A percentile compares a stretch with the other conserved stretches of the same genome.
Evolutionary conservation across 1,140 invertebrate species (phyloP).

Genomic region (Trichogramma pretiosum): DNA sequence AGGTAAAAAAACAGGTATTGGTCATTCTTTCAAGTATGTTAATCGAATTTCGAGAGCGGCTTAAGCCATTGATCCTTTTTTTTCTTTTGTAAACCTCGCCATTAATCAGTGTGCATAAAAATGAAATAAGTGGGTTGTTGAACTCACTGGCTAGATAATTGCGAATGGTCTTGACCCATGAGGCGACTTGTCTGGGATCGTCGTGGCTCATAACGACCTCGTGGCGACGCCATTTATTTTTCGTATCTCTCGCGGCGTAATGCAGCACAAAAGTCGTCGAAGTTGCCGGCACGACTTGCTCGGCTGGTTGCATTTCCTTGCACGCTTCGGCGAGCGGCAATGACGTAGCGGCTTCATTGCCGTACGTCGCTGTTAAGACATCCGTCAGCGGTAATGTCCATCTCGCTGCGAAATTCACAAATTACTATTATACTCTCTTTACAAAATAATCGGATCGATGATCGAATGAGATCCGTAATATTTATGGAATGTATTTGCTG

Average conservation of each 20-base stretch:
- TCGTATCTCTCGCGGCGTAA: constrained; percentile 50
- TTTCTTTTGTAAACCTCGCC: too few relatives aligned
- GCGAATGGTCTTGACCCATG: constrained; percentile 55
- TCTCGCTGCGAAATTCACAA: too few relatives aligned
- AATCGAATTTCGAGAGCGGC: too few relatives aligned
- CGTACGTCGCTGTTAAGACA: constrained; percentile 47
- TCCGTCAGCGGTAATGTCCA: constrained; percentile 47
- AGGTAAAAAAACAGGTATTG: not conserved
- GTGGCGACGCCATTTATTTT: constrained; percentile 54
- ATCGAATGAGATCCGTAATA: too few relatives aligned
- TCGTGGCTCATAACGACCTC: constrained; percentile 52
- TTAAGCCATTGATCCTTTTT: too few relatives aligned
- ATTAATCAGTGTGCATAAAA: constrained; percentile 1
- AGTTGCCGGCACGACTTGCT: constrained; percentile 20
- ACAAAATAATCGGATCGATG: too few relatives aligned
- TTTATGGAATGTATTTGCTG: too few relatives aligned
- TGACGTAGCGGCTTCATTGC: constrained; percentile 31
- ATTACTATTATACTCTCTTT: too few relatives aligned
- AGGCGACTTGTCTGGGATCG: constrained; percentile 52
- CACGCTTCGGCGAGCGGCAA: constrained; percentile 8
- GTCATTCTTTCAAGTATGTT: constrained; percentile 2
- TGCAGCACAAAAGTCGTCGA: constrained; percentile 49
- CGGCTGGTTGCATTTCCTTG: constrained; percentile 19
- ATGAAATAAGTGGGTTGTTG: too few relatives aligned
- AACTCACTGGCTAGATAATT: constrained; percentile 45